phyloP scores from a whole-genome alignment of 2,888 invertebrate species.

The Cephus rjabovi region DNA sequence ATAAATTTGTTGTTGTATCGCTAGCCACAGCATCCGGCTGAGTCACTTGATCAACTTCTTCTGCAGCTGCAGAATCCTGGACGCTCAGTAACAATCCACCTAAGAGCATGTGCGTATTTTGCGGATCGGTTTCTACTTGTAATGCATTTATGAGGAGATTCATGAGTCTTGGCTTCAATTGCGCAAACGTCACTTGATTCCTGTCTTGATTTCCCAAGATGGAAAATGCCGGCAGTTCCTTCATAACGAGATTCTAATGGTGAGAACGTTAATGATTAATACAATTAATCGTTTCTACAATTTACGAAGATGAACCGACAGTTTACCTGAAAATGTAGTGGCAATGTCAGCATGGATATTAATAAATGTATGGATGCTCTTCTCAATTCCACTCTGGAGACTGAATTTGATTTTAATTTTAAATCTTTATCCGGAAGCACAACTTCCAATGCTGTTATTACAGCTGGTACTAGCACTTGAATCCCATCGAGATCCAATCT shows the following conservation, averaged over 20 bases:
- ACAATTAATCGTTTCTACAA: background rate
- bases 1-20: constrained; percentile 72
- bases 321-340: constrained; percentile 85
- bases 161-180: constrained; percentile 80
- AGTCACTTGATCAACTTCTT: constrained; percentile 76
- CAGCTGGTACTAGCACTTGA: constrained; percentile 89
- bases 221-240: constrained; percentile 70
- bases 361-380: constrained; percentile 93
- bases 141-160: constrained; percentile 86
- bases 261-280: background rate
- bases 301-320: background rate
- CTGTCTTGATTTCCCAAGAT: constrained; percentile 45
- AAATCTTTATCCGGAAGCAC: constrained; percentile 89
- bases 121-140: constrained; percentile 85
- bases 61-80: constrained; percentile 82
- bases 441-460: constrained; percentile 89
- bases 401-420: constrained; percentile 77
- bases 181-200: constrained; percentile 71
- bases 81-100: constrained; percentile 82
- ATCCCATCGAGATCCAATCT: constrained; percentile 93
- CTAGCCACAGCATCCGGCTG: constrained; percentile 68
- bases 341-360: constrained; percentile 90
- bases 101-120: constrained; percentile 88
- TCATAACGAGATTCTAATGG: constrained; percentile 74
- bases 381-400: constrained; percentile 83